These are phyloP conservation scores for Oligia latruncula DNA, from an alignment of 2,888 invertebrate species.

Conservation along the genomic window DNA sequence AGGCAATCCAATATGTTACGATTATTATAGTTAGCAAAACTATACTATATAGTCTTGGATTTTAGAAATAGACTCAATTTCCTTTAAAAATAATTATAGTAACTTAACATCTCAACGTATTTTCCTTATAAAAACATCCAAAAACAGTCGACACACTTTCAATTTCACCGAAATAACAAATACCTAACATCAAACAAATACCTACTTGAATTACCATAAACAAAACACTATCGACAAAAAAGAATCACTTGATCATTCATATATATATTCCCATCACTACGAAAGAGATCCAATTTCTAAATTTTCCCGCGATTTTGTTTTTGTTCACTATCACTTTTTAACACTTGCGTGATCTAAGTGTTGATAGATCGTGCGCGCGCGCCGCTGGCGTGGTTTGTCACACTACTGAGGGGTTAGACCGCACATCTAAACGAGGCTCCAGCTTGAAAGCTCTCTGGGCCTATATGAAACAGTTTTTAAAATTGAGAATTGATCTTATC, in stretches of 20 bases:
- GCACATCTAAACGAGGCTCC: conserved; percentile 53
- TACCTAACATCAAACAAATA: conserved; percentile 8
- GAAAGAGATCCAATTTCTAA: conserved; percentile 11
- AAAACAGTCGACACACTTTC: conserved; percentile 21
- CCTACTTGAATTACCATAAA: background rate
- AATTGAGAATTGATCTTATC: conserved; percentile 6
- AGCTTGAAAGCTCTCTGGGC: conserved; percentile 51
- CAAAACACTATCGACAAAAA: conserved; percentile 17
- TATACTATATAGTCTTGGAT: background rate
- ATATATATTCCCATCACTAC: conserved; percentile 10
- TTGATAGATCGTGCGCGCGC: conserved; percentile 62
- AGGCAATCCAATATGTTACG: background rate
- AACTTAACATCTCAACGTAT: conserved; percentile 15
- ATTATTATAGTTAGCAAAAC: too few species aligned
- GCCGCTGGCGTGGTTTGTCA: conserved; percentile 53
- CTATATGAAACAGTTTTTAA: conserved; percentile 6
- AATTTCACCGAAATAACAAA: conserved; percentile 30
- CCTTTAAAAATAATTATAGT: background rate
- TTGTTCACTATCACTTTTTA: conserved; percentile 64
- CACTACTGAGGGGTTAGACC: conserved; percentile 64
- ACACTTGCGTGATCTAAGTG: conserved; percentile 57
- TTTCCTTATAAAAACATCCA: conserved; percentile 16
- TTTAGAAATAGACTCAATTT: background rate
- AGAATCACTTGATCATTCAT: conserved; percentile 14
- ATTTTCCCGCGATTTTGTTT: conserved; percentile 24